These are phyloP conservation scores for human (Homo sapiens) DNA, from an alignment of 2,113 vertebrate species.

Conservation along the genomic window DNA sequence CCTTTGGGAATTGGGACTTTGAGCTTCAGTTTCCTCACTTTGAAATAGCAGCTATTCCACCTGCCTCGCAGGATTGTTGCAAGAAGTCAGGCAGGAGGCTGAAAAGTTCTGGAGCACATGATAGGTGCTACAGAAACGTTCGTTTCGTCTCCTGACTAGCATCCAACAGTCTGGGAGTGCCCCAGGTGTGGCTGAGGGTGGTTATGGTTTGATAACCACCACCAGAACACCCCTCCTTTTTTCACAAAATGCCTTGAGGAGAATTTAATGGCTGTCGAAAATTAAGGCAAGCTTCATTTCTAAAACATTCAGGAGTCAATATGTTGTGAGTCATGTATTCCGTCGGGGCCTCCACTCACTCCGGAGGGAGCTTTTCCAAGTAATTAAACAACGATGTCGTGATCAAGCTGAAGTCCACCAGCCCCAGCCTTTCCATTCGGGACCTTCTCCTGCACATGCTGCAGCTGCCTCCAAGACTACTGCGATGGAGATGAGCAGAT, in stretches of 20 bases:
- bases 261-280: conserved; percentile 38
- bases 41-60: background rate
- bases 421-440: background rate
- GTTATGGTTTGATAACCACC: background rate
- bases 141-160: background rate
- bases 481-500: background rate
- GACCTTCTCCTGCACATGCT: background rate
- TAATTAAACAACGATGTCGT: background rate
- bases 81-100: background rate
- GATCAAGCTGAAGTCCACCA: background rate
- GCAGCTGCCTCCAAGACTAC: background rate
- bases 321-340: background rate
- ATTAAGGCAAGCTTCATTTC: background rate
- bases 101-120: background rate
- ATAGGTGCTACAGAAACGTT: background rate
- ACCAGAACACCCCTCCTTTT: background rate
- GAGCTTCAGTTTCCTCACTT: background rate
- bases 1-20: background rate
- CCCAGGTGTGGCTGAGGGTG: background rate
- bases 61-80: background rate
- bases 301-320: background rate
- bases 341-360: background rate
- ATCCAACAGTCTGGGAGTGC: background rate
- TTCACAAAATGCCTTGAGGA: background rate
- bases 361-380: background rate